Percentiles rank a stretch among this genome's conserved stretches.
These are phyloP conservation scores for Mastomys natalensis DNA, from an alignment of 2,113 vertebrate species.

Conservation along the genomic window DNA sequence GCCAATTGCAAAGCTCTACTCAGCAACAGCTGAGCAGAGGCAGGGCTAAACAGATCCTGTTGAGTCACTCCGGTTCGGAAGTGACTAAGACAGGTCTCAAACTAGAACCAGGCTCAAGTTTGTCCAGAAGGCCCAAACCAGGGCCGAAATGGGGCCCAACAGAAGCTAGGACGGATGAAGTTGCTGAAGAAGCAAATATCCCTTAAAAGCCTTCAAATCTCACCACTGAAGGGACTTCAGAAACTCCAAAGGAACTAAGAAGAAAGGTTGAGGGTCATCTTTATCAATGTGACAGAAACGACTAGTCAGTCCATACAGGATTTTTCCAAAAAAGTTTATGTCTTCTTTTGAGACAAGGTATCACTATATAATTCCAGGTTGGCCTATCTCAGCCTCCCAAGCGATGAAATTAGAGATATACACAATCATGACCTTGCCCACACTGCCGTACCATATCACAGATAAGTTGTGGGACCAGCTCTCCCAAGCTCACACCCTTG, in stretches of 20 bases:
- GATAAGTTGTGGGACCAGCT: too few species aligned
- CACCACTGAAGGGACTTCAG: not conserved
- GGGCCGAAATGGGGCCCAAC: too few species aligned
- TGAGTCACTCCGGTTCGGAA: too few species aligned
- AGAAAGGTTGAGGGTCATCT: not conserved
- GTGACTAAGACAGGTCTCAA: too few species aligned
- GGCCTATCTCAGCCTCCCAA: not conserved
- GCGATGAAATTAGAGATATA: not conserved
- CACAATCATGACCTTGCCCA: not conserved
- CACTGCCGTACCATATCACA: too few species aligned
- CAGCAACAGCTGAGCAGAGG: too few species aligned
- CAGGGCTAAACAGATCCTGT: too few species aligned
- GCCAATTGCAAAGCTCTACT: too few species aligned
- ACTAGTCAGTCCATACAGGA: not conserved
- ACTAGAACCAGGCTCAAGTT: too few species aligned
- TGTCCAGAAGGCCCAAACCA: too few species aligned
- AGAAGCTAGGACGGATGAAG: not conserved
- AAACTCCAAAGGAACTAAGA: not conserved
- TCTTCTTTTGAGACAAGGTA: not conserved
- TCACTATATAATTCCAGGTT: not conserved
- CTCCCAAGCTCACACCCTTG: too few species aligned
- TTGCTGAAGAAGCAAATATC: slow-evolving; percentile 41
- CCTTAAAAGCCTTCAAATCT: not conserved
- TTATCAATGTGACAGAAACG: not conserved
- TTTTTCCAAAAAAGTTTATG: not conserved